Conservation (phyloP, 2,797 vertebrate genomes). For the Masticophis lateralis region DNA sequence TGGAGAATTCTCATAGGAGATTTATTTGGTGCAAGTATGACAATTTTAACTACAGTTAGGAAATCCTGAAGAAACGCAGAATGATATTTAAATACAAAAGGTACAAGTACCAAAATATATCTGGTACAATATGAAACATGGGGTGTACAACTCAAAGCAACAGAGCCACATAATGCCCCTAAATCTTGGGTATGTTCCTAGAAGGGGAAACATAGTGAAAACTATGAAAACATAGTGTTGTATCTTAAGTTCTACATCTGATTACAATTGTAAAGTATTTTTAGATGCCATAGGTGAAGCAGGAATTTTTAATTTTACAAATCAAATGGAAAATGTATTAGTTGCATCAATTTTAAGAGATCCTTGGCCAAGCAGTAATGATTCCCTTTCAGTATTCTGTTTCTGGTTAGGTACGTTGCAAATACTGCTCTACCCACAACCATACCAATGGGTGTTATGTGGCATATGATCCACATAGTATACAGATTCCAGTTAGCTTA, state of each 20-base stretch:
- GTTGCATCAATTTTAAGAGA: background rate
- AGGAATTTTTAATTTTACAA: background rate
- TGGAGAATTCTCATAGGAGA: background rate
- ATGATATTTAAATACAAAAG: background rate
- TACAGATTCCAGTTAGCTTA: background rate
- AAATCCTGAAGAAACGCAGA: background rate
- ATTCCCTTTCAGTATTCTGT: background rate
- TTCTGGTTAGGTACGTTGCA: background rate
- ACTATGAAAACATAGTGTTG: background rate
- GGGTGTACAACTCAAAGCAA: background rate
- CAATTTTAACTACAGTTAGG: background rate
- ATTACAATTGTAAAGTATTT: background rate
- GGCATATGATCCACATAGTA: background rate
- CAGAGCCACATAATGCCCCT: background rate
- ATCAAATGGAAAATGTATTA: background rate
- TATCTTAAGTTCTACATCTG: background rate
- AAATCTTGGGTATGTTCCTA: background rate
- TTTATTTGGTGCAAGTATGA: slow-evolving; percentile 1
- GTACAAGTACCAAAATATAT: background rate
- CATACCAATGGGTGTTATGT: background rate
- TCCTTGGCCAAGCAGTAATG: background rate
- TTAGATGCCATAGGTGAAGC: background rate
- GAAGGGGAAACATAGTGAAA: background rate
- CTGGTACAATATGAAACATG: background rate
- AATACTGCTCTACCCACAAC: background rate